phyloP scores from a whole-genome alignment of 1,140 invertebrate species.

The Radopholus similis region DNA sequence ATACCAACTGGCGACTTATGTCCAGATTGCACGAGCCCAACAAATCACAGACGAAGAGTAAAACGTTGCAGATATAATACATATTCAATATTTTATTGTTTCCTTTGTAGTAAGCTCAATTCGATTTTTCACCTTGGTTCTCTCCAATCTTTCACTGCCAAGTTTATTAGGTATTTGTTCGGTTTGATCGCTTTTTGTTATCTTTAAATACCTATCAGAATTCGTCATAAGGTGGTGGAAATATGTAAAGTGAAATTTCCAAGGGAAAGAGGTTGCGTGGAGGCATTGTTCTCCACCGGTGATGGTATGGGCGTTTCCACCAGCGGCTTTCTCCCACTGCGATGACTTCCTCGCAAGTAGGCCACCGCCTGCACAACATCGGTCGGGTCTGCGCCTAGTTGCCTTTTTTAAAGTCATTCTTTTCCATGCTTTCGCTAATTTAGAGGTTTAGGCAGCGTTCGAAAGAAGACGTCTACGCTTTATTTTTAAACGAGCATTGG shows the following conservation, averaged over 20 bases:
- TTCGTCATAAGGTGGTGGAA: neutral
- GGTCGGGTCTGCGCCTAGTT: slow-evolving; percentile 11
- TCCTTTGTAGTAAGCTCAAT: neutral
- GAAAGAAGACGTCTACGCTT: no score
- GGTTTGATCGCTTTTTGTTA: neutral
- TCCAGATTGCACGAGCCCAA: slow-evolving; percentile 14
- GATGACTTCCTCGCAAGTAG: slow-evolving; percentile 43
- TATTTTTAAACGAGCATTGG: no score
- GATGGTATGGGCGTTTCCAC: slow-evolving; percentile 32
- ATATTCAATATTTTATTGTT: neutral
- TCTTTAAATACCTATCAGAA: neutral
- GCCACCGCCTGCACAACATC: slow-evolving; percentile 43
- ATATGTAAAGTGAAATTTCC: neutral
- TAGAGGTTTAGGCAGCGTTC: no score
- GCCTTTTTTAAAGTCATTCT: no score
- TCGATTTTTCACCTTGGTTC: neutral
- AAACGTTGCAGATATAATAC: neutral
- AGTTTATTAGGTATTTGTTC: no score
- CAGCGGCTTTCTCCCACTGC: slow-evolving; percentile 37
- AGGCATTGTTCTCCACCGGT: neutral
- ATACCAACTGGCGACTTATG: slow-evolving; percentile 8
- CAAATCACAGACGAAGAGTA: slow-evolving; percentile 10
- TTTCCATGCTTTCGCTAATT: no score
- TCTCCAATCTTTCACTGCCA: no score
- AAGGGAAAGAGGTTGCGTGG: neutral